Evolutionary conservation across 2,888 invertebrate genomes (phyloP), one percentile per base, ranked within the genome.

Genomic region (Agriopis aurantiaria): DNA sequence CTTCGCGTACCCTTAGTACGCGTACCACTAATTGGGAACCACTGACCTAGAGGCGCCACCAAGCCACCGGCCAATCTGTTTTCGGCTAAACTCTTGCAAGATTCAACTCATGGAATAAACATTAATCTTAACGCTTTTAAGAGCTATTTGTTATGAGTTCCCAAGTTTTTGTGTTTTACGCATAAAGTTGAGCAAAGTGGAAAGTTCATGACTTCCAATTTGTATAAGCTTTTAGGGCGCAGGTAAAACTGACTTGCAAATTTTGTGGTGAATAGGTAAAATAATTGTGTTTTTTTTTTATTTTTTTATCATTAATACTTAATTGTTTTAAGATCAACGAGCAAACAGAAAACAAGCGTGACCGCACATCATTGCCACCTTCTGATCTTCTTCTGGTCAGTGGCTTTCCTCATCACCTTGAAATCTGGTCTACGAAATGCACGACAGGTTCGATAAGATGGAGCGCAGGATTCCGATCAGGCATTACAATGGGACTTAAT

Each of bases 61-160:
- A 33, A 33, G 33, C 33, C n/a, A n/a, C n/a, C n/a, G n/a, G n/a
- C n/a, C 43, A 45, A 8, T 45, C 43, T 45, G 43, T 45, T 33
- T 33, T 33, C 33, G 33, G 33, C 40, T 41, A 41, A 23, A 23
- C 8, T 43, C 8, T 14, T n/a, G 43, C 14, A n/a, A 41, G 56
- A 56, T 56, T 58, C 52, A n/a, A 52, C 14, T 62, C 46, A 33
- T 63, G 14, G 11, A 61, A 52, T 52, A 61, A 51, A 61, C 61
- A 61, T 52, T 43, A 43, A 61, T 61, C 61, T 33, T 40, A 40
- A 56, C 14, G 14, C 46, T 41, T 65, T 62, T 65, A 68, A 63
- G 48, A 67, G 60, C 65, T 62, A 65, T 71, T 71, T 65, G 68
- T 71, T 68, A 65, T 41, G 67, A 65, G 48, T 71, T 71, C 23